Evolutionary conservation across 1,140 invertebrate genomes (phyloP), one percentile per base, ranked within the genome.

Genomic region (Augochlora pura): DNA sequence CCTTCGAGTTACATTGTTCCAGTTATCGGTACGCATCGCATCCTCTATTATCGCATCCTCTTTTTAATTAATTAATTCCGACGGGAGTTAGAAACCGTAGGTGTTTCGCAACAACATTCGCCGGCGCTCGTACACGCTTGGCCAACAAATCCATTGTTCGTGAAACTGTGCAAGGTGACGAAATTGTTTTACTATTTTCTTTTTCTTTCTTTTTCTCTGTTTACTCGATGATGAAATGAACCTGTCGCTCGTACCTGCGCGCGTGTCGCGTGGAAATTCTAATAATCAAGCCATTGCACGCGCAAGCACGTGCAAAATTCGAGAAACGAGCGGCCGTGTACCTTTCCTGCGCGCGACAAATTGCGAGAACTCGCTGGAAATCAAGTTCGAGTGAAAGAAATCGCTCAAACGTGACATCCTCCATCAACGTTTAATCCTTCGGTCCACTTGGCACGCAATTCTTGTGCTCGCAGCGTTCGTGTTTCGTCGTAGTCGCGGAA

Each of bases 21-120:
- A n/a, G 21, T 23, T 25, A 60, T 69, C 39, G 21, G 18, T 27
- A n/a, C 18, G 76, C 60, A 78, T 57, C 54, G n/a, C 54, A 57
- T 57, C 54, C 54, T 57, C 54, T n/a, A 57, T 57, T 57, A 57
- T 57, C 54, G 71, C 60, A 78, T 78, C 76, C 76, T 72, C 60
- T 21, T 73, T 73, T 73, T 78, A 78, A 78, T 78, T 72, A 78
- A 78, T 71, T 72, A 32, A 63, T 64, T n/a, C 69, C 1, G 4
- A 38, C n/a, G 57, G 25, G 27, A 16, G 25, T 39, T 46, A n/a
- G 76, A 73, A 63, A 77, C 70, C 42, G 32, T 38, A n/a, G 0
- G 12, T 42, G 32, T 77, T 70, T 77, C 62, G 57, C 23, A 77
- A 70, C 57, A n/a, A 21, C 62, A 14, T 52, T 65, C 46, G 60